Evolutionary conservation across 2,797 vertebrate genomes (phyloP).

Genomic region (Crenichthys baileyi): DNA sequence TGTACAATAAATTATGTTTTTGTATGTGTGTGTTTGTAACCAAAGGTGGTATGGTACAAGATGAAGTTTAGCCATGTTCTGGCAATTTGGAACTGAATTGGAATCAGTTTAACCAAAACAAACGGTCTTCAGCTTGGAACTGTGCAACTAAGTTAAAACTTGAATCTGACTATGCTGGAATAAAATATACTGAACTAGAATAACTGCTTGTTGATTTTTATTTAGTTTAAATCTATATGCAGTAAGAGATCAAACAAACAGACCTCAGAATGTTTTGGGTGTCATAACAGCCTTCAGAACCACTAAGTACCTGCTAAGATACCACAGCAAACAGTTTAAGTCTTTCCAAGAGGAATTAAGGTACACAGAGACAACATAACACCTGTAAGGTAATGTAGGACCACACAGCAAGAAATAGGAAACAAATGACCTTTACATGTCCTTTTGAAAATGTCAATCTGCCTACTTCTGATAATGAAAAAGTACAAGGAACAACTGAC

Average conservation of each 20-base stretch:
- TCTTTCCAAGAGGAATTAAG: constrained; percentile 33
- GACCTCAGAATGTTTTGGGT: constrained; percentile 36
- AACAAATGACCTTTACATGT: constrained; percentile 67
- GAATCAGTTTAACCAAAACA: too few species aligned
- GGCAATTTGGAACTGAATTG: too few species aligned
- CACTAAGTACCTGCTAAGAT: constrained; percentile 32
- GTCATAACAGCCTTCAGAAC: constrained; percentile 41
- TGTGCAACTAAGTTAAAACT: too few species aligned
- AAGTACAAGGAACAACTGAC: constrained; percentile 25
- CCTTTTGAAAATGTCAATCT: constrained; percentile 69
- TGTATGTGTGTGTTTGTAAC: background rate
- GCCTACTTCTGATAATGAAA: constrained; percentile 45
- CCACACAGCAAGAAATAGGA: constrained; percentile 40
- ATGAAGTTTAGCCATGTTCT: too few species aligned
- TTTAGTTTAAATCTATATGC: too few species aligned
- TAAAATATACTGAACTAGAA: too few species aligned
- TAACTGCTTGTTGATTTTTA: too few species aligned
- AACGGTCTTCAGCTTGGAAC: too few species aligned
- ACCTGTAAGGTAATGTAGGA: constrained; percentile 37
- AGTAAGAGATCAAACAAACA: too few species aligned
- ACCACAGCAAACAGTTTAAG: constrained; percentile 47
- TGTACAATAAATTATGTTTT: background rate
- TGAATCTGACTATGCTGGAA: too few species aligned
- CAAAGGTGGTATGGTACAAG: background rate
- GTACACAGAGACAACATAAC: constrained; percentile 29